These are phyloP conservation scores for Physeter macrocephalus DNA, from an alignment of 2,113 vertebrate genomes.

Conservation along the genomic window DNA sequence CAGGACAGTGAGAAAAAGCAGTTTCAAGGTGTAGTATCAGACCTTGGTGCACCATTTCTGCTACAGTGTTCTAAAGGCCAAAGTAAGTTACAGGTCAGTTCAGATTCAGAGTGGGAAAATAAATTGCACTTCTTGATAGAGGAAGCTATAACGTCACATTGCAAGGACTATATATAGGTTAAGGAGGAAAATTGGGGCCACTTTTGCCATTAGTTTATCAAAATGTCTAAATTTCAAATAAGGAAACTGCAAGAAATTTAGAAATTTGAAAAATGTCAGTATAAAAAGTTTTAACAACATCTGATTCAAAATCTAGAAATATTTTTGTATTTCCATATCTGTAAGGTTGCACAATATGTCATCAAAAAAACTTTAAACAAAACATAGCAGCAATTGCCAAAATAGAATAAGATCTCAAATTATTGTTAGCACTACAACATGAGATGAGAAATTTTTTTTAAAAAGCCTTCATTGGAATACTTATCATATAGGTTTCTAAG, in stretches of 20 bases:
- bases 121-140: neutral
- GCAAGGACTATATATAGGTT: neutral
- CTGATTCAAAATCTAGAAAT: neutral
- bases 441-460: neutral
- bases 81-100: neutral
- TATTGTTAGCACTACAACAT: neutral
- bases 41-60: rapidly evolving
- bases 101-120: neutral
- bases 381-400: neutral
- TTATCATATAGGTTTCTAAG: neutral
- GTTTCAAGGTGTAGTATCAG: neutral
- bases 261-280: neutral
- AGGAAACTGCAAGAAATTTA: neutral
- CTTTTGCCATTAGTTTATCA: neutral
- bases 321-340: neutral
- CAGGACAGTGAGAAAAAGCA: neutral
- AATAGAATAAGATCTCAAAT: neutral
- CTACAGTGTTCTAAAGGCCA: neutral
- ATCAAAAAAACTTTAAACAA: neutral
- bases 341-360: neutral
- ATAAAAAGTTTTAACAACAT: neutral
- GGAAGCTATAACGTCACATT: neutral
- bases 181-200: neutral
- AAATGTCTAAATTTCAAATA: neutral
- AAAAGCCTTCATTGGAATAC: neutral